Evolutionary conservation across 53 echinoderm and acorn worm genomes (phyloP), one percentile per base, ranked within the genome.

Genomic region (Echinarachnius parma): DNA sequence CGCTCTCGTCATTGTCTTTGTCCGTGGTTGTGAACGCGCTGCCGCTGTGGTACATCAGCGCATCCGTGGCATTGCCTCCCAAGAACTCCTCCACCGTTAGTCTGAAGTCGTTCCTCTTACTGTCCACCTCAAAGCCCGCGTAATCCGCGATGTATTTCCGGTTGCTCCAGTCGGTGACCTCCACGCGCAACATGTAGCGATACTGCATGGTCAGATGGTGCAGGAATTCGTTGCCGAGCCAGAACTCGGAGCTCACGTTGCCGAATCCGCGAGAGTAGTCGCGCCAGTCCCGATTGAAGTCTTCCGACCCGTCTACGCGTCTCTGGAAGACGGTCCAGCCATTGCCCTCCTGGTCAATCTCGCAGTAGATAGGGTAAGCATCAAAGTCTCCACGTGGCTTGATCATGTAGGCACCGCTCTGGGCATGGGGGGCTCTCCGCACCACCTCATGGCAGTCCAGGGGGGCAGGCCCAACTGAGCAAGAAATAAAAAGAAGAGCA

Each of bases 311-410:
- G 23, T 98, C 92, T 19, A 55, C 46, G 11, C 98, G 81, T 4
- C 89, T 68, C 62, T 98, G 98, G 29, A 98, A 64, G n/a, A 98
- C 83, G 3, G 94, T 92, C 98, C 98, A 98, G n/a, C 88, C 98
- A 21, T 78, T 31, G 20, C 83, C 92, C 3, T 82, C 77, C 4
- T 64, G 69, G 52, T 83, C 86, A 92, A 98, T 92, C 34, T 98
- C 98, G 54, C 98, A 98, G 80, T 88, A 92, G 58, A 80, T 86
- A 9, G 85, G 82, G 58, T 86, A 83, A 3, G 81, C 50, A 32
- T 87, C 88, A 64, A 78, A 76, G 16, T 78, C 47, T 19, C 88
- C 91, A 33, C 88, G 71, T 24, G 98, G 98, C 65, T 92, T 92
- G 64, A 98, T 98, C 71, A 82, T 81, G 62, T 98, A 98, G 2